These are phyloP conservation scores for Synodontis membranacea DNA, from an alignment of 2,113 vertebrate species.

Conservation along the genomic window DNA sequence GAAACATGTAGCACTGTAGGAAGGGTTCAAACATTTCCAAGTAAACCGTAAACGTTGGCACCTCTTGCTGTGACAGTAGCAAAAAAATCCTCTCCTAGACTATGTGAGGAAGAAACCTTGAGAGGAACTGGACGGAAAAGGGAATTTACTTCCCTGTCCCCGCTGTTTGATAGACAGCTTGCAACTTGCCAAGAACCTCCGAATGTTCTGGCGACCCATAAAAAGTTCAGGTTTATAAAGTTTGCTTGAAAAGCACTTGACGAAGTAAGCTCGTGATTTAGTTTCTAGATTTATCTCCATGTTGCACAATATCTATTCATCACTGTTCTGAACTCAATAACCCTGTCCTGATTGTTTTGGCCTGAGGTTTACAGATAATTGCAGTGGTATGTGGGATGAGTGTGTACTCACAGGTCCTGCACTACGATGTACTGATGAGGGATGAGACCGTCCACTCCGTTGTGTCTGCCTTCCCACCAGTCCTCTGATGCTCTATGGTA, in stretches of 20 bases:
- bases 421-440: conserved; percentile 99
- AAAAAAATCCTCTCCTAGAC: background rate
- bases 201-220: background rate
- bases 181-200: background rate
- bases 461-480: conserved; percentile 98
- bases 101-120: background rate
- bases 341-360: background rate
- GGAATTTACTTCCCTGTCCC: background rate
- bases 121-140: background rate
- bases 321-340: background rate
- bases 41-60: background rate
- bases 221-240: background rate
- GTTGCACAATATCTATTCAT: background rate
- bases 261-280: background rate
- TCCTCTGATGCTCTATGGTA: conserved; percentile 95
- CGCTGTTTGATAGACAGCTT: background rate
- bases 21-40: background rate
- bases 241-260: background rate
- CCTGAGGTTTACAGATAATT: background rate
- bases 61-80: too few species aligned
- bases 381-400: background rate
- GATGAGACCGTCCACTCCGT: conserved; percentile 94
- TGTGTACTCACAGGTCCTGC: conserved; percentile 90
- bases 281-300: background rate
- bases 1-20: background rate